phyloP scores from a whole-genome alignment of 2,888 invertebrate genomes.

The Tortrix viridana region DNA sequence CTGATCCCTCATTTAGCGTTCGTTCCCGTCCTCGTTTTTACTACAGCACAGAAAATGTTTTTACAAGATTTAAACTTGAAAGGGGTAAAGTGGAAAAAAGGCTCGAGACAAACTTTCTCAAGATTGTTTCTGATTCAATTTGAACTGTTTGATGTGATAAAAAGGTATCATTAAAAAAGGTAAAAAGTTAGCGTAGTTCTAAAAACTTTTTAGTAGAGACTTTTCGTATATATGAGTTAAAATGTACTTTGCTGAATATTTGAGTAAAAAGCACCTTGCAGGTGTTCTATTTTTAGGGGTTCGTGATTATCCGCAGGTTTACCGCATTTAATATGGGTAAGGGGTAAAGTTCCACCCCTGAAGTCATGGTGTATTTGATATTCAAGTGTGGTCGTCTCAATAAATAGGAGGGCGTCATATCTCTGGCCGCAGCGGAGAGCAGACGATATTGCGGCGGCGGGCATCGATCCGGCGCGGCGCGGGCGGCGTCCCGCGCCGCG shows the following conservation, averaged over 20 bases:
- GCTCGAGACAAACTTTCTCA: constrained; percentile 4
- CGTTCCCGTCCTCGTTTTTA: constrained; percentile 25
- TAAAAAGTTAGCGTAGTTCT: not conserved
- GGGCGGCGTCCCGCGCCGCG: constrained; percentile 39
- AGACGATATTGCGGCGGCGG: constrained; percentile 51
- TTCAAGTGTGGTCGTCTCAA: constrained; percentile 50
- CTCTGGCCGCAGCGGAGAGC: constrained; percentile 52
- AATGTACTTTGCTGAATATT: too few relatives aligned
- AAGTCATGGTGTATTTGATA: constrained; percentile 47
- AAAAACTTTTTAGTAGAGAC: not conserved
- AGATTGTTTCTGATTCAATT: constrained; percentile 31
- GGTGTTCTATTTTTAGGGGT: constrained; percentile 1
- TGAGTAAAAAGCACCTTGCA: not conserved
- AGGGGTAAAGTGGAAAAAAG: constrained; percentile 22
- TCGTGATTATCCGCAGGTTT: constrained; percentile 21
- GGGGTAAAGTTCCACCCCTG: constrained; percentile 6
- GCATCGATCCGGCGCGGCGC: constrained; percentile 69
- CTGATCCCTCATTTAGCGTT: constrained; percentile 56
- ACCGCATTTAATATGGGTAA: constrained; percentile 7
- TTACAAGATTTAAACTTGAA: constrained; percentile 21
- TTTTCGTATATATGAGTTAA: too few relatives aligned
- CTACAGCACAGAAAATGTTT: constrained; percentile 31
- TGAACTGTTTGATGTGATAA: constrained; percentile 11
- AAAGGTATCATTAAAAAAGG: constrained; percentile 2
- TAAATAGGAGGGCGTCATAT: constrained; percentile 58